These are phyloP conservation scores for Trachops cirrhosus DNA, from an alignment of 2,797 vertebrate species.

Conservation along the genomic window DNA sequence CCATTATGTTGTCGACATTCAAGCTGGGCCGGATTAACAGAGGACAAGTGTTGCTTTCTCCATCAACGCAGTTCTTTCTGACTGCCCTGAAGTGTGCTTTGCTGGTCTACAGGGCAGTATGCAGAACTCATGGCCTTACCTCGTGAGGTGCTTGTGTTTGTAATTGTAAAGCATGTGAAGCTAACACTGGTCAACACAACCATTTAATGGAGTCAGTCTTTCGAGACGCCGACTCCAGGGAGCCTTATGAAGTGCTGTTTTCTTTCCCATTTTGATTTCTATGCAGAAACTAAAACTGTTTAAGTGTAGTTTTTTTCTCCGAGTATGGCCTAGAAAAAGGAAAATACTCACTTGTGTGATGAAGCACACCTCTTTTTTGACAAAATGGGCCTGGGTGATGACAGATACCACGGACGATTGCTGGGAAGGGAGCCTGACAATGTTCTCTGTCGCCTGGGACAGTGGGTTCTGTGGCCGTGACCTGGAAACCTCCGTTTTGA, in stretches of 20 bases:
- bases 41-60: background rate
- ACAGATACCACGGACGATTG: accelerated
- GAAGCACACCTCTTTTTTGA: background rate
- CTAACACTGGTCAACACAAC: background rate
- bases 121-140: background rate
- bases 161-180: background rate
- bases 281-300: background rate
- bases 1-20: background rate
- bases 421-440: background rate
- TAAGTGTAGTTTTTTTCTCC: background rate
- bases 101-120: background rate
- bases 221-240: background rate
- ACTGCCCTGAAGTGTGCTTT: background rate
- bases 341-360: background rate
- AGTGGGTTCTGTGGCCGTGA: background rate
- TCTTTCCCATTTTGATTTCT: background rate
- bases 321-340: background rate
- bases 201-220: background rate
- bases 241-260: background rate
- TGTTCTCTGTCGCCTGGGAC: background rate
- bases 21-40: background rate
- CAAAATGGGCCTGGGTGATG: background rate
- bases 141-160: background rate
- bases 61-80: background rate
- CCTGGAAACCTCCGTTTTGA: background rate